phyloP scores from a whole-genome alignment of 2,113 vertebrate genomes.

The Helogale parvula region DNA sequence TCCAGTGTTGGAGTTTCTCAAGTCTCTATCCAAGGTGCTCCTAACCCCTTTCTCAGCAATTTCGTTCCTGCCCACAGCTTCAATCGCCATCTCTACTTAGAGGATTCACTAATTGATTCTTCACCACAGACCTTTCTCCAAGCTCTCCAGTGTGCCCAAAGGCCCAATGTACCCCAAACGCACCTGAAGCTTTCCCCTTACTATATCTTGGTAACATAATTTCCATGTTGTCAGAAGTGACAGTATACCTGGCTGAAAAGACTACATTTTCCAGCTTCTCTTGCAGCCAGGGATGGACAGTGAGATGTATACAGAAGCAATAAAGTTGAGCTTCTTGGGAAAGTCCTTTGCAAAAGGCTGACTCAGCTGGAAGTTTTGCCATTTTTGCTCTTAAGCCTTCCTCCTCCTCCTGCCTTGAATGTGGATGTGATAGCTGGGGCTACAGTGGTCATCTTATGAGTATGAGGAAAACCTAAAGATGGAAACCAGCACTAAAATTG shows the following conservation, averaged over 20 bases:
- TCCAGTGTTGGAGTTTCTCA: not conserved
- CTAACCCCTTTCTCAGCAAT: not conserved
- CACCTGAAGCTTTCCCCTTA: not conserved
- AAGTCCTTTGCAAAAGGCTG: slow-evolving; percentile 15
- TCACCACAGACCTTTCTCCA: not conserved
- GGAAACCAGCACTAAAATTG: not conserved
- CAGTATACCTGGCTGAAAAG: not conserved
- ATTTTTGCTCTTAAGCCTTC: not conserved
- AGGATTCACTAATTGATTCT: not conserved
- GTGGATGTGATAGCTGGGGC: not conserved
- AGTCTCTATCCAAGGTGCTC: not conserved
- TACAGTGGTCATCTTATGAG: not conserved
- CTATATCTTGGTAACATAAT: not conserved
- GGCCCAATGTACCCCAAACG: not conserved
- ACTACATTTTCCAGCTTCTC: slow-evolving; percentile 17
- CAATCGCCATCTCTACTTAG: not conserved
- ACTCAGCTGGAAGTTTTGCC: not conserved
- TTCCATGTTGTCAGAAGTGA: not conserved
- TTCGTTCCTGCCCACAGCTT: not conserved
- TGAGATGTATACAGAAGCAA: not conserved
- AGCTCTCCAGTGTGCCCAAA: not conserved
- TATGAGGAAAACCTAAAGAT: not conserved
- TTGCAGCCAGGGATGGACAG: not conserved
- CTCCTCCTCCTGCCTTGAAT: slow-evolving; percentile 7
- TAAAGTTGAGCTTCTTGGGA: not conserved